Percentiles rank a stretch among this genome's conserved stretches.
These are phyloP conservation scores for Elmis aenea DNA, from an alignment of 2,888 invertebrate genomes.

Conservation along the genomic window DNA sequence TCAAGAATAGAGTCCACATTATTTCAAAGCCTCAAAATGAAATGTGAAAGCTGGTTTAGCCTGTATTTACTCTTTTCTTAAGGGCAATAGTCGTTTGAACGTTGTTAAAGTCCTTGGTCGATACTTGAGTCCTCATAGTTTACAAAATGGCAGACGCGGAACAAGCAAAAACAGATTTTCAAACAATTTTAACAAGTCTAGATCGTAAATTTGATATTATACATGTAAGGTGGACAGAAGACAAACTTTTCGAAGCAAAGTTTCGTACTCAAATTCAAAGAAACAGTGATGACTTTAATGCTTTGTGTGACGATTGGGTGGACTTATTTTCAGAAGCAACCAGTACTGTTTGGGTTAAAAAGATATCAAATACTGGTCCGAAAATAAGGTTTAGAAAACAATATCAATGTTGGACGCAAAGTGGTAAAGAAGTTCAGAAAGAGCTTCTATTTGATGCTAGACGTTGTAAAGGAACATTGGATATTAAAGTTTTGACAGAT, in stretches of 20 bases:
- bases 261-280: slow-evolving; percentile 42
- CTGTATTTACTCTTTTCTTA: slow-evolving; percentile 5
- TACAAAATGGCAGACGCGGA: slow-evolving; percentile 33
- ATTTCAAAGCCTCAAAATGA: slow-evolving; percentile 12
- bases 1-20: slow-evolving; percentile 20
- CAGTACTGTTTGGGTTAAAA: slow-evolving; percentile 45
- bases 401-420: slow-evolving; percentile 46
- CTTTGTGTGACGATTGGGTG: slow-evolving; percentile 44
- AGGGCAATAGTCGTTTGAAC: slow-evolving; percentile 3
- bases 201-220: slow-evolving; percentile 43
- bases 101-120: slow-evolving; percentile 14
- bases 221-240: slow-evolving; percentile 39
- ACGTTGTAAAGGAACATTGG: slow-evolving; percentile 42
- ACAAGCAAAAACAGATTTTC: slow-evolving; percentile 39
- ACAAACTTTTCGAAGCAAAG: slow-evolving; percentile 42
- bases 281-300: slow-evolving; percentile 42
- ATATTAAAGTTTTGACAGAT: slow-evolving; percentile 44
- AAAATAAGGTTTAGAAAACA: slow-evolving; percentile 46
- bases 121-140: slow-evolving; percentile 20
- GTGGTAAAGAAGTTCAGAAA: slow-evolving; percentile 40
- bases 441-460: slow-evolving; percentile 44
- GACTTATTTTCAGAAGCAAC: slow-evolving; percentile 43
- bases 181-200: slow-evolving; percentile 36
- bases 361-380: slow-evolving; percentile 45
- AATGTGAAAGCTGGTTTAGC: slow-evolving; percentile 5